A percentile compares a stretch with the other conserved stretches of the same genome.
These are phyloP conservation scores for Megalops atlanticus DNA, from an alignment of 2,113 vertebrate species.

Conservation along the genomic window DNA sequence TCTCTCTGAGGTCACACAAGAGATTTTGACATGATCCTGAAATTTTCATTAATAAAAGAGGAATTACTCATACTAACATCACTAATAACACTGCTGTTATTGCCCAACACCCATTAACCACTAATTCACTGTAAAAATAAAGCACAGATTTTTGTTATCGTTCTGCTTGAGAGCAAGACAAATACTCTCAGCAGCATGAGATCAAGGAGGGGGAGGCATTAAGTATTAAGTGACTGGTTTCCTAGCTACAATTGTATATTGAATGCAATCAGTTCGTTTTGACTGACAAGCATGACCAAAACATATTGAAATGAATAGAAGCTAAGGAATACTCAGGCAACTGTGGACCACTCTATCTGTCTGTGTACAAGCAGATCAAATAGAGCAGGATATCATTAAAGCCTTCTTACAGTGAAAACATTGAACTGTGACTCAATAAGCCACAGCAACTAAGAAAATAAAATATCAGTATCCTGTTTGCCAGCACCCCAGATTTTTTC, in stretches of 20 bases:
- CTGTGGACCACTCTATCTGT: slow-evolving; percentile 57
- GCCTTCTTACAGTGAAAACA: slow-evolving; percentile 54
- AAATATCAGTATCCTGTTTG: slow-evolving; percentile 64
- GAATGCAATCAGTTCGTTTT: slow-evolving; percentile 62
- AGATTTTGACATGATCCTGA: slow-evolving; percentile 61
- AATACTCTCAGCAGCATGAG: slow-evolving; percentile 42
- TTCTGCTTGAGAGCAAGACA: slow-evolving; percentile 57
- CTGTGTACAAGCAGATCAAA: slow-evolving; percentile 65
- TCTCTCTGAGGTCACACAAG: slow-evolving; percentile 17
- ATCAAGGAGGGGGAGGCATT: slow-evolving; percentile 29
- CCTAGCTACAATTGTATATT: slow-evolving; percentile 63
- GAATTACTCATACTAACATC: slow-evolving; percentile 76
- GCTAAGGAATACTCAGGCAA: slow-evolving; percentile 44
- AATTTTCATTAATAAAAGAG: slow-evolving; percentile 67
- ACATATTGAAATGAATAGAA: slow-evolving; percentile 72
- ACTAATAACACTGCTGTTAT: slow-evolving; percentile 76
- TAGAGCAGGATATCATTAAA: slow-evolving; percentile 67
- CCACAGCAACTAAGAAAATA: slow-evolving; percentile 68
- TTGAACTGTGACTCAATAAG: slow-evolving; percentile 72
- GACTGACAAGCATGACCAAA: slow-evolving; percentile 69
- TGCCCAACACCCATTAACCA: slow-evolving; percentile 73
- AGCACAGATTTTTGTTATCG: slow-evolving; percentile 56
- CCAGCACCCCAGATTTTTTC: slow-evolving; percentile 55
- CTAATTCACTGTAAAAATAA: slow-evolving; percentile 73
- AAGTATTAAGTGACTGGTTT: slow-evolving; percentile 62